A percentile compares a stretch with the other conserved stretches of the same genome.
Evolutionary conservation across 1,140 invertebrate genomes (phyloP).

Genomic region (Phthorimaea operculella): DNA sequence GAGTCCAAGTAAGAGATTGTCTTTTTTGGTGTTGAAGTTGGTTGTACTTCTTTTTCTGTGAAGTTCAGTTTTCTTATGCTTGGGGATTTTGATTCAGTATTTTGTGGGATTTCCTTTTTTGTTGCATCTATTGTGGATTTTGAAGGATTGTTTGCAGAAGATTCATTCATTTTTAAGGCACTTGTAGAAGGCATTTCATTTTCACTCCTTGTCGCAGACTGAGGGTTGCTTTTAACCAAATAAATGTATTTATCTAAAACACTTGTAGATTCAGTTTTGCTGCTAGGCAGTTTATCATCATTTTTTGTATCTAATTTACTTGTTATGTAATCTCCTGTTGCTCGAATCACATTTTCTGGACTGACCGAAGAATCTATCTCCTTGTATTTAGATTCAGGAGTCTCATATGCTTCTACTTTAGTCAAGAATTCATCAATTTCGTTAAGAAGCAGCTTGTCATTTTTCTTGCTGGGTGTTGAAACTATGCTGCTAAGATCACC

Average conservation of each 20-base stretch:
- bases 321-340: conserved; percentile 46
- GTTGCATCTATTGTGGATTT: conserved; percentile 9
- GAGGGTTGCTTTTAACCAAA: conserved; percentile 41
- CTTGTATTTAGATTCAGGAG: conserved; percentile 38
- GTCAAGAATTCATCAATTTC: conserved; percentile 69
- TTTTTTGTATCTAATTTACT: conserved; percentile 40
- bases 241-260: conserved; percentile 61
- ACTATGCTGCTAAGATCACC: conserved; percentile 55
- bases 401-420: conserved; percentile 65
- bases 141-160: conserved; percentile 2
- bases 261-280: conserved; percentile 35
- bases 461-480: conserved; percentile 56
- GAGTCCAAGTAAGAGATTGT: conserved; percentile 26
- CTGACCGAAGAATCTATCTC: conserved; percentile 23
- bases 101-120: conserved; percentile 12
- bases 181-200: conserved; percentile 16
- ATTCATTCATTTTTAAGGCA: conserved; percentile 19
- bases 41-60: conserved; percentile 47
- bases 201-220: conserved; percentile 9
- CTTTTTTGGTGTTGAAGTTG: conserved; percentile 56
- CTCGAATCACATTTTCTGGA: conserved; percentile 51
- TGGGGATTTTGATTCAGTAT: conserved; percentile 32
- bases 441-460: conserved; percentile 57
- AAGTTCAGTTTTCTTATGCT: conserved; percentile 48
- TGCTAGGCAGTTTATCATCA: conserved; percentile 42